Base-by-base conservation (phyloP, 2,113 vertebrate species). In the Chrysemys picta region DNA sequence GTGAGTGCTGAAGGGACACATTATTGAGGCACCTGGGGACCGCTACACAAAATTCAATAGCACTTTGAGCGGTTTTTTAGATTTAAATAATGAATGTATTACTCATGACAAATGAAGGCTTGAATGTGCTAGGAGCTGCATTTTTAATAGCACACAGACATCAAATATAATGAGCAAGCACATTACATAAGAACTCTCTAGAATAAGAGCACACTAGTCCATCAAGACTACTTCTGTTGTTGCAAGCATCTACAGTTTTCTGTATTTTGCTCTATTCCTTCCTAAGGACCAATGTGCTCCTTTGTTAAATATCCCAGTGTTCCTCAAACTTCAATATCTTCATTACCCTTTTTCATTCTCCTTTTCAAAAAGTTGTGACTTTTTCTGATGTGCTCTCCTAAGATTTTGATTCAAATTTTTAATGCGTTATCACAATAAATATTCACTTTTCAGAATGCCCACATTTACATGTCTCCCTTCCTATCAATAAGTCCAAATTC, bases 61-160 rank as follows among this genome's bases (percentile, higher is more conserved):
- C 21, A 76, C 24, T 76, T 76, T 22, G 38, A 76, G 72, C 24
- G 17, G 35, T 45, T 76, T 45, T 45, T 76, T 45, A 10, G 38
- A 69, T 69, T 69, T 69, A 69, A 69, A 35, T n/a, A 35, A 76
- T 76, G 6, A 76, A 76, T 3, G 6, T n/a, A 69, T 91, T 45
- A 82, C 13, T 80, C 76, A 21, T 53, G 6, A 65, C 22, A 57
- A 65, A 29, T 85, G n/a, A 10, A 89, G 29, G 21, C 11, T 84
- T 38, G 86, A 91, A 85, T 47, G 87, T 1, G 72, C 24, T 0
- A 42, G n/a, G 0, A 93, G 13, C 1, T 80, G 9, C 3, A 29
- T 52, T 85, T 38, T 65, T 59, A 84, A n/a, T 6, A 83, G 31
- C 62, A 92, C 42, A n/a, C 3, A 87, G 47, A 75, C 4, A 38